Evolutionary conservation across 2,888 invertebrate species (phyloP).

Genomic region (Eurytoma adleriae): DNA sequence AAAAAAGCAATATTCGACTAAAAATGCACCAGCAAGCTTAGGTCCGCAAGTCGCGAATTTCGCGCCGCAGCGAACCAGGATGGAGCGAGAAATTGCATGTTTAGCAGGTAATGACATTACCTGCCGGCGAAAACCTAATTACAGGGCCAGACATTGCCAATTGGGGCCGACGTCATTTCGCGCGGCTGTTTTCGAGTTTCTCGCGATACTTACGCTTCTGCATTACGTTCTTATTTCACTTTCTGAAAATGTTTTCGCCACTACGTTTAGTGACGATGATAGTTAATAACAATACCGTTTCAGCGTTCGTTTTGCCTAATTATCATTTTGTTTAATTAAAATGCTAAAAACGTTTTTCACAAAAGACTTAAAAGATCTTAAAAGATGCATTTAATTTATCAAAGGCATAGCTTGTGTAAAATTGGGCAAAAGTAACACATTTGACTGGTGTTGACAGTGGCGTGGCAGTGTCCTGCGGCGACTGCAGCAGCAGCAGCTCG

Average conservation of each 20-base stretch:
- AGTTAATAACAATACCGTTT: too few species aligned
- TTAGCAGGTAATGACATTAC: slow-evolving; percentile 70
- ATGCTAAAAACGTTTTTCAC: too few species aligned
- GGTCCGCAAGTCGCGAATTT: neutral
- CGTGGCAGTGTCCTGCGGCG: slow-evolving; percentile 86
- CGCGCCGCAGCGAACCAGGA: slow-evolving; percentile 32
- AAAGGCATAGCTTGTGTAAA: too few species aligned
- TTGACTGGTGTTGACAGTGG: slow-evolving; percentile 79
- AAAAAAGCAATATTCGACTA: neutral
- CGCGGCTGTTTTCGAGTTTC: slow-evolving; percentile 54
- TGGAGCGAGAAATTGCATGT: slow-evolving; percentile 69
- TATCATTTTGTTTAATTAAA: too few species aligned
- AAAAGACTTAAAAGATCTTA: too few species aligned
- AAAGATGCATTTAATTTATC: too few species aligned
- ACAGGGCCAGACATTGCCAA: slow-evolving; percentile 71
- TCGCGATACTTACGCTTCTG: neutral
- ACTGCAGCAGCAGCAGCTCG: slow-evolving; percentile 79
- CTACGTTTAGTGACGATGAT: too few species aligned
- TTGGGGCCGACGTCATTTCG: slow-evolving; percentile 50
- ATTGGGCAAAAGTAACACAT: too few species aligned
- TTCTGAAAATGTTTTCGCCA: neutral
- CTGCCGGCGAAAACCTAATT: slow-evolving; percentile 70
- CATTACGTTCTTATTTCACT: neutral
- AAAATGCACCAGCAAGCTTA: neutral
- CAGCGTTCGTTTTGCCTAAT: too few species aligned